Evolutionary conservation across 2,888 invertebrate genomes (phyloP).

Genomic region (Listrodromus nycthemerus): DNA sequence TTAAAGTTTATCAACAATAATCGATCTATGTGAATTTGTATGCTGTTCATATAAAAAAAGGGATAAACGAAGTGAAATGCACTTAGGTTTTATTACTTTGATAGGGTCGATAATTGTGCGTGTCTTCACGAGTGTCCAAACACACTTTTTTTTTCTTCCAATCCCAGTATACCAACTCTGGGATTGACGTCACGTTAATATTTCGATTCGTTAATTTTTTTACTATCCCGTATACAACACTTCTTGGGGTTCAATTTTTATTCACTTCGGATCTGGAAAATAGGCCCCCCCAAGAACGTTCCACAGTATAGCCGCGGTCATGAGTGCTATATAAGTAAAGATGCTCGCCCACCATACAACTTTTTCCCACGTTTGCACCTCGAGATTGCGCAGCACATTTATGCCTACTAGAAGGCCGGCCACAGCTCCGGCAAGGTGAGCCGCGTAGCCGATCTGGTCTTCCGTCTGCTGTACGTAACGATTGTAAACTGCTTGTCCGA

Average conservation of each 20-base stretch:
- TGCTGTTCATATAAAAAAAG: background rate
- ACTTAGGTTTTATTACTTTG: background rate
- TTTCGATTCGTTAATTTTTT: background rate
- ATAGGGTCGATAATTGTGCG: slow-evolving; percentile 27
- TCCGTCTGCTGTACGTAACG: slow-evolving; percentile 90
- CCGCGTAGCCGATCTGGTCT: slow-evolving; percentile 96
- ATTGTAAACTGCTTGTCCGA: slow-evolving; percentile 96
- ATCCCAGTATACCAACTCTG: slow-evolving; percentile 10
- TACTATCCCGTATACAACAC: background rate
- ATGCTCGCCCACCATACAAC: slow-evolving; percentile 93
- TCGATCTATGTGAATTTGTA: slow-evolving; percentile 10
- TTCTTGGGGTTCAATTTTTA: background rate
- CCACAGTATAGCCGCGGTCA: slow-evolving; percentile 90
- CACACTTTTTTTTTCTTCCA: slow-evolving; percentile 20
- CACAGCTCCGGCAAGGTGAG: slow-evolving; percentile 96
- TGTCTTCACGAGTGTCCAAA: slow-evolving; percentile 1
- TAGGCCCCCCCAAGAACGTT: slow-evolving; percentile 85
- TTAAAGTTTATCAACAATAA: slow-evolving; percentile 21
- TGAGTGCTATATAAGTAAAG: slow-evolving; percentile 88
- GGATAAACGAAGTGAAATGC: background rate
- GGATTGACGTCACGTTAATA: slow-evolving; percentile 12
- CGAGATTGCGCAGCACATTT: slow-evolving; percentile 93
- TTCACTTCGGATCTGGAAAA: slow-evolving; percentile 60
- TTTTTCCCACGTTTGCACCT: slow-evolving; percentile 92
- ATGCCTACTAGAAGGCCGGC: slow-evolving; percentile 94